A percentile compares a stretch with the other conserved stretches of the same genome.
These are phyloP conservation scores for Dicaeum eximium DNA, from an alignment of 2,113 vertebrate genomes.

Conservation along the genomic window DNA sequence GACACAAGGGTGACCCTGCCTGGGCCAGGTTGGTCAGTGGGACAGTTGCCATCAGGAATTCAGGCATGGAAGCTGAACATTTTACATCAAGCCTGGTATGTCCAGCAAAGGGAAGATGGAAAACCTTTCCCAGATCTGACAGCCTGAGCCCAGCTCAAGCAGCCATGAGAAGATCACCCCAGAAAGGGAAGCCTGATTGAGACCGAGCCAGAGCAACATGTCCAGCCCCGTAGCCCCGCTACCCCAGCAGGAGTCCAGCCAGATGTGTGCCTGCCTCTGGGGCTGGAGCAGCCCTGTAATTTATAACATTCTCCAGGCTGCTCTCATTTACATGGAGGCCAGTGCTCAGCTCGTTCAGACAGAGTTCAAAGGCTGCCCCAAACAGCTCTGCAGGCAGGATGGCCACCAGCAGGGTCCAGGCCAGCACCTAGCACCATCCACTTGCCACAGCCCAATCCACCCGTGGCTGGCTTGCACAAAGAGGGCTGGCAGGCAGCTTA, in stretches of 20 bases:
- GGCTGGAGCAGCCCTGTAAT: not conserved
- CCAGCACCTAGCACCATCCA: not conserved
- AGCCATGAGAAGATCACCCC: not conserved
- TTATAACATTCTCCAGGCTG: constrained; percentile 25
- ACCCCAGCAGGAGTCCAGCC: not conserved
- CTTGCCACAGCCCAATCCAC: accelerated
- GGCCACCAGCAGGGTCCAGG: not conserved
- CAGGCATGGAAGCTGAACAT: accelerated
- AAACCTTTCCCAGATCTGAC: not conserved
- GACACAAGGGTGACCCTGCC: not conserved
- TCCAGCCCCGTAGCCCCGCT: not conserved
- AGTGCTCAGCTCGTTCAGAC: not conserved
- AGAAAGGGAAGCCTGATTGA: not conserved
- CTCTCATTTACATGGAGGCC: constrained; percentile 17
- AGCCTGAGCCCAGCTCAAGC: not conserved
- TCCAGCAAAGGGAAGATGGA: not conserved
- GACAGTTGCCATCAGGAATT: accelerated
- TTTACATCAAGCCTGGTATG: not conserved
- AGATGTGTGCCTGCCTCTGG: constrained; percentile 43
- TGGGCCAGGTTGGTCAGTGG: not conserved
- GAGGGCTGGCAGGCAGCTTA: not conserved
- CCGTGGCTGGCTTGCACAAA: not conserved
- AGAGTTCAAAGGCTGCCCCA: not conserved
- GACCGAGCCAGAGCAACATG: not conserved
- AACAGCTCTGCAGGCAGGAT: not conserved